Conservation (phyloP, 2,113 vertebrate genomes). For the Cyphomyrus plagiostoma region DNA sequence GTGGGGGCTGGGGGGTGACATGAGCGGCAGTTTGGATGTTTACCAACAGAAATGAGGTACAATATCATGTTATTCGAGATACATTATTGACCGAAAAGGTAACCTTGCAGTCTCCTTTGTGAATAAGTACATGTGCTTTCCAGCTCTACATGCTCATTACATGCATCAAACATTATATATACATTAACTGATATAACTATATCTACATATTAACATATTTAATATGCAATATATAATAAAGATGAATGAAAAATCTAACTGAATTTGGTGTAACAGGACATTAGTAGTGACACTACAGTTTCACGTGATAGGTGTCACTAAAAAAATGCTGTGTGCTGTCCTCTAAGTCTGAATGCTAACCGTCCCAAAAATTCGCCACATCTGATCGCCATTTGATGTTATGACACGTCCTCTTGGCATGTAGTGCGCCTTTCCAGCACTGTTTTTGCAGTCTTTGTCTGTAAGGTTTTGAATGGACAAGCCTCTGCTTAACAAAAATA, state of each 20-base stretch:
- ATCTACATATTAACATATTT: neutral
- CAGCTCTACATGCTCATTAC: neutral
- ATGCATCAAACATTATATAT: neutral
- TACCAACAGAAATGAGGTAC: neutral
- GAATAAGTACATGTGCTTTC: neutral
- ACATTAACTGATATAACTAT: neutral
- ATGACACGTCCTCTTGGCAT: neutral
- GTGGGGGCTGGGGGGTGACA: neutral
- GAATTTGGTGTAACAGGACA: neutral
- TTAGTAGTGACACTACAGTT: neutral
- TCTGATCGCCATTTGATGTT: neutral
- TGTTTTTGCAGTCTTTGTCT: neutral
- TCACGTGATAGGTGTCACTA: neutral
- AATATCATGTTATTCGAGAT: neutral
- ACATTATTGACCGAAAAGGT: neutral
- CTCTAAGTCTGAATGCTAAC: neutral
- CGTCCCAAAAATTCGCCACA: neutral
- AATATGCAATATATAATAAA: neutral
- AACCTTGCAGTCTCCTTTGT: neutral
- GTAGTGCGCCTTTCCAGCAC: neutral
- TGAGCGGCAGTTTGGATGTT: neutral
- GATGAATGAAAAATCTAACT: neutral
- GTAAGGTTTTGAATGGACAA: neutral
- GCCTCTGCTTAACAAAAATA: slow-evolving; percentile 32
- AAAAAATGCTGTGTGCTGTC: neutral